A percentile compares a stretch with the other conserved stretches of the same genome.
phyloP scores from a whole-genome alignment of 2,113 vertebrate genomes.

The Lycaon pictus region DNA sequence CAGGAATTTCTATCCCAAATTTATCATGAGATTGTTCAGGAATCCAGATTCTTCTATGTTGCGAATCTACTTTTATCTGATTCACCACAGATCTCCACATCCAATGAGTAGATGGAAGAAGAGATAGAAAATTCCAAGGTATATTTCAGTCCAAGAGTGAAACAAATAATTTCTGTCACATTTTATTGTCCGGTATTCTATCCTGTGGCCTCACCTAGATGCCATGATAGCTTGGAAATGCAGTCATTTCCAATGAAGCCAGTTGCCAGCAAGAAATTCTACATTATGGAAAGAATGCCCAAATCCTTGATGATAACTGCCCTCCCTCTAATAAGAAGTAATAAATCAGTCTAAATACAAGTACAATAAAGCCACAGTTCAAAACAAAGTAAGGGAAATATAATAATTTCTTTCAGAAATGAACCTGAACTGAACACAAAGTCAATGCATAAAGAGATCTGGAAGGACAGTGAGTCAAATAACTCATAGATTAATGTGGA shows the following conservation, averaged over 20 bases:
- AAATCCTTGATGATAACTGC: neutral
- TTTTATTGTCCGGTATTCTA: neutral
- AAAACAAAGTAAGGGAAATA: neutral
- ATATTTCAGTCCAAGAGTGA: neutral
- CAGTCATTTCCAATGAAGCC: neutral
- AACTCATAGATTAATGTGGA: neutral
- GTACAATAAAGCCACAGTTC: neutral
- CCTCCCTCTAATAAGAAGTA: neutral
- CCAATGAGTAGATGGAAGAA: neutral
- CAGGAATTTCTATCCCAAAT: neutral
- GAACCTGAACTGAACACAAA: neutral
- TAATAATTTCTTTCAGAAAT: neutral
- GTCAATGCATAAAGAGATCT: neutral
- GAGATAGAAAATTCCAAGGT: neutral
- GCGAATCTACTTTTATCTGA: neutral
- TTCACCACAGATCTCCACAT: neutral
- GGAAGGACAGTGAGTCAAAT: neutral
- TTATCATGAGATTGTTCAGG: neutral
- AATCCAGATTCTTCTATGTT: neutral
- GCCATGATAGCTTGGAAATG: neutral
- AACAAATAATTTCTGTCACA: neutral
- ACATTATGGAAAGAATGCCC: neutral
- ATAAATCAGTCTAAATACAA: neutral
- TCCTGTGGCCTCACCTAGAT: neutral
- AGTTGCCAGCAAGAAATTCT: neutral